A percentile compares a stretch with the other conserved stretches of the same genome.
Conservation (phyloP, 2,113 vertebrate species). For the Abramis brama region DNA sequence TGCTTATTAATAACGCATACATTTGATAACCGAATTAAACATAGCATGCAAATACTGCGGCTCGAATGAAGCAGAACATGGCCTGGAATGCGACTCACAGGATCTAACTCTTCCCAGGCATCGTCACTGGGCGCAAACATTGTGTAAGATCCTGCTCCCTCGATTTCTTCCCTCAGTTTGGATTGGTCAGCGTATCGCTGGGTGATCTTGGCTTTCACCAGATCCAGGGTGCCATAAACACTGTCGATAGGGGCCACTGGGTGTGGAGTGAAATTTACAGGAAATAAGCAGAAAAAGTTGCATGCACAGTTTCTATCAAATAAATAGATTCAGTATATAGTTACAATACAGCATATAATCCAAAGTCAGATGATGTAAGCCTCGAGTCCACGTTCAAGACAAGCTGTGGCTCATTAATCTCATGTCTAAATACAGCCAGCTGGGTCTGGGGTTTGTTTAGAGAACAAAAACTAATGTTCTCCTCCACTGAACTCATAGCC, state of each 20-base stretch:
- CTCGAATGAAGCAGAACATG: not conserved
- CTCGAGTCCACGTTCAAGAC: not conserved
- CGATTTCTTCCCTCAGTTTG: slow-evolving; percentile 84
- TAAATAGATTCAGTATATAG: not conserved
- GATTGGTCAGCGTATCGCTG: slow-evolving; percentile 85
- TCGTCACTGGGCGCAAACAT: slow-evolving; percentile 95
- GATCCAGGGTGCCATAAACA: slow-evolving; percentile 90
- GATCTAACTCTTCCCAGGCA: slow-evolving; percentile 85
- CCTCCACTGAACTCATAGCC: not conserved
- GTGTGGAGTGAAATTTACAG: slow-evolving; percentile 20
- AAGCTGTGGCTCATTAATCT: not conserved
- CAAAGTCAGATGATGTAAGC: not conserved
- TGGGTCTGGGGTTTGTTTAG: not conserved
- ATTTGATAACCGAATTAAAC: not conserved
- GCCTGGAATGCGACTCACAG: slow-evolving; percentile 76
- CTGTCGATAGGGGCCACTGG: slow-evolving; percentile 92
- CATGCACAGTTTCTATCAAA: not conserved
- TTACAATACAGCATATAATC: not conserved
- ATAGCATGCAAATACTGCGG: not conserved
- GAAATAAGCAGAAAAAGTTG: not conserved
- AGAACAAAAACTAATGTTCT: slow-evolving; percentile 16
- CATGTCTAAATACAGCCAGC: slow-evolving; percentile 5
- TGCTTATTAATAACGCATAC: not conserved
- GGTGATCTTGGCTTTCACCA: slow-evolving; percentile 83
- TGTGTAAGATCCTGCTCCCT: slow-evolving; percentile 88